Percentiles rank a stretch among this genome's conserved stretches.
These are phyloP conservation scores for Spilogale gracilis DNA, from an alignment of 2,113 vertebrate genomes.

Conservation along the genomic window DNA sequence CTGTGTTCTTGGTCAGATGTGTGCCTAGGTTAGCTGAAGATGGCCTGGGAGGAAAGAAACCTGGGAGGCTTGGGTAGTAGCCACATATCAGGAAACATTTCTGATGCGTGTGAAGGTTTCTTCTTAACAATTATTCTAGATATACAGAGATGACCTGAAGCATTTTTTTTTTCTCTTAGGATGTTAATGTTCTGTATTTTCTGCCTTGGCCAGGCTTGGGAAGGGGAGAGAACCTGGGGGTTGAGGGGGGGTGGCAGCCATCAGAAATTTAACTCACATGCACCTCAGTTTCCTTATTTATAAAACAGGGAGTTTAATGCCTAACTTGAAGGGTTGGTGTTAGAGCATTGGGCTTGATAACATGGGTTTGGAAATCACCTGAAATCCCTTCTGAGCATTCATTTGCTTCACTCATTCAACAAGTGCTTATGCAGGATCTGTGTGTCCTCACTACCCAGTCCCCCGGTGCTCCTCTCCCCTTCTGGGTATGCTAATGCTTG, in stretches of 20 bases:
- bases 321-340: neutral
- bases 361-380: neutral
- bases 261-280: neutral
- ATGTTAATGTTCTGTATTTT: neutral
- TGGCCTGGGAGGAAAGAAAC: neutral
- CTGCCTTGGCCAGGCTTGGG: neutral
- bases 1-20: neutral
- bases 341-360: neutral
- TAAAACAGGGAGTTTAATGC: neutral
- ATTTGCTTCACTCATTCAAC: neutral
- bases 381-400: neutral
- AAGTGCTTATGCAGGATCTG: neutral
- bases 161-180: neutral
- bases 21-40: neutral
- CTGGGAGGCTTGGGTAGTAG: neutral
- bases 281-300: neutral
- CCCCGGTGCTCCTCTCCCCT: neutral
- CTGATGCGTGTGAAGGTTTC: neutral
- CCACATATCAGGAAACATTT: neutral
- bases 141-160: neutral
- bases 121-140: neutral
- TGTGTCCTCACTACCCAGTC: neutral
- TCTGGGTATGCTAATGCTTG: neutral
- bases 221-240: neutral
- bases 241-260: rapidly evolving